phyloP scores from a whole-genome alignment of 1,140 invertebrate species.

The Drosophila erecta region DNA sequence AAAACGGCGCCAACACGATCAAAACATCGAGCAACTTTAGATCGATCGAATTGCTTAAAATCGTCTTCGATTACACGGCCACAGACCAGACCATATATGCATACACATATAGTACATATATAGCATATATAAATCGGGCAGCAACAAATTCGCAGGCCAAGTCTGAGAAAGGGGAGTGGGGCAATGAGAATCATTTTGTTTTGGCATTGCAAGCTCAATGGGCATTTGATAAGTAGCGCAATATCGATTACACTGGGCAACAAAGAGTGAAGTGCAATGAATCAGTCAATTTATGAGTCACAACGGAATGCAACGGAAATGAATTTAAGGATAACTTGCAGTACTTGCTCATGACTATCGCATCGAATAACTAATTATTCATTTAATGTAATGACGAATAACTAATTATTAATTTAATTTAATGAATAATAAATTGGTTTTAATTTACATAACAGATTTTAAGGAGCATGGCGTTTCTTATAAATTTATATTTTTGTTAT shows the following conservation, averaged over 20 bases:
- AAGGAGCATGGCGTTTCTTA: too few relatives aligned
- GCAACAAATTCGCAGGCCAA: neutral
- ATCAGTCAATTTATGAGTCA: constrained; percentile 1
- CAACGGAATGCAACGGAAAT: neutral
- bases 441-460: too few relatives aligned
- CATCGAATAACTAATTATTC: too few relatives aligned
- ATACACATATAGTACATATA: neutral
- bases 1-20: constrained; percentile 5
- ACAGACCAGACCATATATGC: constrained; percentile 26
- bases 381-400: too few relatives aligned
- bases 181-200: constrained; percentile 28
- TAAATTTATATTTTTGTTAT: too few relatives aligned
- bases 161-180: neutral
- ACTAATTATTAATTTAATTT: too few relatives aligned
- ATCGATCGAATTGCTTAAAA: constrained; percentile 38
- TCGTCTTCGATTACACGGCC: constrained; percentile 30
- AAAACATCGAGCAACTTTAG: constrained; percentile 5
- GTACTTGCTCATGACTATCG: neutral
- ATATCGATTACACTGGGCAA: constrained; percentile 30
- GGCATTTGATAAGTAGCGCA: constrained; percentile 17
- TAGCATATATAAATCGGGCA: neutral
- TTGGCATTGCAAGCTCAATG: constrained; percentile 33
- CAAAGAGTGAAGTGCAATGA: neutral
- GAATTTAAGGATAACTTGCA: neutral
- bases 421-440: too few relatives aligned